Percentiles rank a stretch among this genome's conserved stretches.
These are phyloP conservation scores for Lithobates pipiens DNA, from an alignment of 2,797 vertebrate genomes.

Conservation along the genomic window DNA sequence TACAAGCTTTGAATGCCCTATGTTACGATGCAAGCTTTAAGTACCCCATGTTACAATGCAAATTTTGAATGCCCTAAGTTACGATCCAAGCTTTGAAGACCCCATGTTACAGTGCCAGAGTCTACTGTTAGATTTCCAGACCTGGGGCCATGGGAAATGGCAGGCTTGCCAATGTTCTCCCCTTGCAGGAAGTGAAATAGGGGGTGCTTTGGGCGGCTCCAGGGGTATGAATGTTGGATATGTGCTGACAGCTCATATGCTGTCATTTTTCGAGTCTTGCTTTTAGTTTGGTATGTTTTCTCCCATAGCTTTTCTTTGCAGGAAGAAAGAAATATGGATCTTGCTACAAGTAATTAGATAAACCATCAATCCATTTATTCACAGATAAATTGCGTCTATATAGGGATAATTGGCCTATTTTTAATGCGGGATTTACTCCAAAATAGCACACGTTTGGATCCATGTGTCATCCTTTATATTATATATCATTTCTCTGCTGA, in stretches of 20 bases:
- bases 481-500: slow-evolving; percentile 9
- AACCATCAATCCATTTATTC: not conserved
- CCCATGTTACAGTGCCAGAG: too few relatives aligned
- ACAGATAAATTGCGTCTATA: not conserved
- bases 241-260: not conserved
- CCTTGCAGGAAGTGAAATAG: too few relatives aligned
- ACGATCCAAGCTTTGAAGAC: too few relatives aligned
- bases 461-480: slow-evolving; percentile 14
- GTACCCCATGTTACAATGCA: too few relatives aligned
- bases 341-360: not conserved
- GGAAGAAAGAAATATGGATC: not conserved
- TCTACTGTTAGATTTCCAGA: too few relatives aligned
- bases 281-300: not conserved
- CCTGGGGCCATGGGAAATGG: too few relatives aligned
- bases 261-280: not conserved
- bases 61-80: too few relatives aligned
- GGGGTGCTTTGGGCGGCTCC: too few relatives aligned
- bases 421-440: not conserved
- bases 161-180: too few relatives aligned
- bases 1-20: too few relatives aligned
- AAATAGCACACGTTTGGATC: not conserved
- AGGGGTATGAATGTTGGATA: too few relatives aligned
- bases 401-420: not conserved
- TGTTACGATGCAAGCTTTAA: too few relatives aligned
- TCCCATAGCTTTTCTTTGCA: not conserved